phyloP scores from a whole-genome alignment of 2,888 invertebrate genomes.

The Lasiommata megera region DNA sequence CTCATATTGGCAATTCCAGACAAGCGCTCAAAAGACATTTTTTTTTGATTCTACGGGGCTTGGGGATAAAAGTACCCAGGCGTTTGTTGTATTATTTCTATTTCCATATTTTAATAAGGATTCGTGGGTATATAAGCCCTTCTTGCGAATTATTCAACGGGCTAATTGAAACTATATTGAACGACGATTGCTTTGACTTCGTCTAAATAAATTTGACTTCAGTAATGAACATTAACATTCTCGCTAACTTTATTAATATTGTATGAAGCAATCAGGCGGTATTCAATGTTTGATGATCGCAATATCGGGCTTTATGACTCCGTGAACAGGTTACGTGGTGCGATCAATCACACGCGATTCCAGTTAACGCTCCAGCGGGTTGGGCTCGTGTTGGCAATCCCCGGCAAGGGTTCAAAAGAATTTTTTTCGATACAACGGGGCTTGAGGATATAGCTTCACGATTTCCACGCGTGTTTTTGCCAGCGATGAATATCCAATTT shows the following conservation, averaged over 20 bases:
- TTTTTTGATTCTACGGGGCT: conserved; percentile 9
- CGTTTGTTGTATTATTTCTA: no score
- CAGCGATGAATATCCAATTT: not conserved
- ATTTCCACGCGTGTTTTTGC: not conserved
- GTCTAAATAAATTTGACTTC: no score
- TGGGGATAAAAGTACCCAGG: no score
- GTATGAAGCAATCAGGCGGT: not conserved
- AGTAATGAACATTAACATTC: not conserved
- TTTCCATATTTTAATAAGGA: no score
- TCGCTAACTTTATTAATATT: conserved; percentile 4
- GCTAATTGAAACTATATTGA: no score
- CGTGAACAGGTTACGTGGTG: conserved; percentile 51
- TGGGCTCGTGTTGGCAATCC: conserved; percentile 47
- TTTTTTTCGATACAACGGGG: conserved; percentile 31
- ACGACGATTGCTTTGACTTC: no score
- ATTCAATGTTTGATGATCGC: conserved; percentile 58
- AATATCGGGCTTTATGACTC: conserved; percentile 42
- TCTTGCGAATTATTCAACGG: no score
- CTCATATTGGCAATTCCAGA: conserved; percentile 46
- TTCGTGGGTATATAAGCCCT: no score
- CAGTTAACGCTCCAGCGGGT: conserved; percentile 62
- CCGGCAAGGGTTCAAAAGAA: conserved; percentile 50
- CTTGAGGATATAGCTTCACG: not conserved
- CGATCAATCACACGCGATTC: conserved; percentile 63
- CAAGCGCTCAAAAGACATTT: conserved; percentile 51